Conservation (phyloP, 2,113 vertebrate species). For the Cephalophus harveyi region DNA sequence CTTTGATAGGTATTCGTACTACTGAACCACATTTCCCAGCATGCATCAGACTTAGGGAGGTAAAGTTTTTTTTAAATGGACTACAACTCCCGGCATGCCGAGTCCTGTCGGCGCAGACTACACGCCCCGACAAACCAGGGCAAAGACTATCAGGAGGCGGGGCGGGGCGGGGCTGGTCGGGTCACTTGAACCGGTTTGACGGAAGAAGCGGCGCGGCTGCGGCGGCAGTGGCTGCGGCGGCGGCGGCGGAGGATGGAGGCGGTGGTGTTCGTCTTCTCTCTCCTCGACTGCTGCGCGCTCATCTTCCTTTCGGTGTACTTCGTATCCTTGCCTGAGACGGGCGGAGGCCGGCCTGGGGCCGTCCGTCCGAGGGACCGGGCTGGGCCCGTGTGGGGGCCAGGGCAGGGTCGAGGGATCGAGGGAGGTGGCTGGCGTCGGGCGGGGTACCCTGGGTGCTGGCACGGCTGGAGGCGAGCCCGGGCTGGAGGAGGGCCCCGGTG, state of each 20-base stretch:
- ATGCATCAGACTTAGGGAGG: background rate
- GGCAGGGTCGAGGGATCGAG: background rate
- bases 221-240: background rate
- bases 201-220: background rate
- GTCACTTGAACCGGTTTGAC: background rate
- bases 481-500: no score
- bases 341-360: background rate
- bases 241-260: slow-evolving; percentile 86
- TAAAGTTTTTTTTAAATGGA: background rate
- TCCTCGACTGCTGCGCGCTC: slow-evolving; percentile 94
- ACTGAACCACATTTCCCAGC: background rate
- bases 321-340: slow-evolving; percentile 87
- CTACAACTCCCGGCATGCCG: slow-evolving; percentile 48
- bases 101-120: rapidly evolving
- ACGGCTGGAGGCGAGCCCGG: background rate
- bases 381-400: background rate
- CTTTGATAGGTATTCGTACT: rapidly evolving
- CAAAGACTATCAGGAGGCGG: background rate
- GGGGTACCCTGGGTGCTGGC: background rate
- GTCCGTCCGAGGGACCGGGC: background rate
- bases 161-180: background rate
- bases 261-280: slow-evolving; percentile 92
- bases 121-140: background rate
- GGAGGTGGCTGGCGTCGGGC: background rate
- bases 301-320: slow-evolving; percentile 97